Percentiles rank a stretch among this genome's conserved stretches.
These are phyloP conservation scores for Caenorhabditis auriculariae DNA, from an alignment of 2,888 invertebrate species.

Conservation along the genomic window DNA sequence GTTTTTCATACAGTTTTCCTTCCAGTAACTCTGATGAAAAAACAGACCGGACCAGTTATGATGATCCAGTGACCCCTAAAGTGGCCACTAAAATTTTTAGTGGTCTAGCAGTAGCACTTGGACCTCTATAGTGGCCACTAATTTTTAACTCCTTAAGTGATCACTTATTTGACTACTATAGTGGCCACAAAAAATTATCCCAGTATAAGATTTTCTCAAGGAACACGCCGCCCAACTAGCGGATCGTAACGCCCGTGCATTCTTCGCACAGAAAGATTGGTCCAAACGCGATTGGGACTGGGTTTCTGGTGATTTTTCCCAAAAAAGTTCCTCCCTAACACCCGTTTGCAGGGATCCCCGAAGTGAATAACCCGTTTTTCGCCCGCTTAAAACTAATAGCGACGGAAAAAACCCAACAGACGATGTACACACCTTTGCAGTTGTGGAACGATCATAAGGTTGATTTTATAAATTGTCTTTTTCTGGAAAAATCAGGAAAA, in stretches of 20 bases:
- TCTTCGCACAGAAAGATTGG: conserved; percentile 48
- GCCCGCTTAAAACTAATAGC: conserved; percentile 43
- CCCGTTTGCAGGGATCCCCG: conserved; percentile 26
- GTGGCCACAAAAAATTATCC: not conserved
- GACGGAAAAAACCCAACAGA: conserved; percentile 41
- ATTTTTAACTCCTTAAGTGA: no score
- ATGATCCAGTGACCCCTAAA: no score
- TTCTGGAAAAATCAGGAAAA: not conserved
- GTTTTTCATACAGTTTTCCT: no score
- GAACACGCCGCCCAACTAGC: conserved; percentile 49
- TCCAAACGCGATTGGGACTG: conserved; percentile 58
- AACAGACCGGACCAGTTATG: no score
- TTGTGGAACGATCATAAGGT: conserved; percentile 46
- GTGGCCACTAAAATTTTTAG: no score
- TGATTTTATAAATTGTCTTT: no score
- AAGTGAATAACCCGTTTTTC: conserved; percentile 48
- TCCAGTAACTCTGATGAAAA: no score
- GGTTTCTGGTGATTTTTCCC: conserved; percentile 33
- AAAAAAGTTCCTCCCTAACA: not conserved
- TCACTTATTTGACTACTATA: no score
- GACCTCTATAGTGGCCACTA: no score
- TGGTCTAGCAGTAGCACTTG: no score
- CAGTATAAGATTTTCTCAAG: conserved; percentile 12
- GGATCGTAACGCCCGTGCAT: conserved; percentile 48
- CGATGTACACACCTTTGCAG: conserved; percentile 47